A percentile compares a stretch with the other conserved stretches of the same genome.
These are phyloP conservation scores for Toxotes chatareus DNA, from an alignment of 2,113 vertebrate genomes.

Conservation along the genomic window DNA sequence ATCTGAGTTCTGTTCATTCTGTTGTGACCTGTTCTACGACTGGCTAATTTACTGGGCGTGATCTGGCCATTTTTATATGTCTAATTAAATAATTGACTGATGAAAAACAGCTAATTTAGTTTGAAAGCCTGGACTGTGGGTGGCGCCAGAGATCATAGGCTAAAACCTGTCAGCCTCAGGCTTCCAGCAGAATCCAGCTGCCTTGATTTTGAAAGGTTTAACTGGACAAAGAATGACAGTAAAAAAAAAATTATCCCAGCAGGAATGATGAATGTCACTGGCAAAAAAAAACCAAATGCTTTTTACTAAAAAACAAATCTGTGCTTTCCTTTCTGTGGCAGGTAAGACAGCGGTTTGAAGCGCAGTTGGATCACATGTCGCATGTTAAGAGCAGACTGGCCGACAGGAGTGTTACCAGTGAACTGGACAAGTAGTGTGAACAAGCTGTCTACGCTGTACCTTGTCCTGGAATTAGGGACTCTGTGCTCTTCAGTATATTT, in stretches of 20 bases:
- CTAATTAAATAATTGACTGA: background rate
- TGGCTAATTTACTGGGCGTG: background rate
- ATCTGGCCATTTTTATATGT: background rate
- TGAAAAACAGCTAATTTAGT: background rate
- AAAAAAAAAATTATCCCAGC: background rate
- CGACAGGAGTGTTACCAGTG: background rate
- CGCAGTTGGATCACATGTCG: slow-evolving; percentile 20
- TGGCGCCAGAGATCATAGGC: background rate
- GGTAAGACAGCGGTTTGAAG: slow-evolving; percentile 47
- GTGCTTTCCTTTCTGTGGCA: slow-evolving; percentile 19
- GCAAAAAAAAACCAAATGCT: too few relatives aligned
- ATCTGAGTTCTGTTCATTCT: background rate
- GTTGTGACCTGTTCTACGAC: background rate
- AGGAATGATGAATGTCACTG: background rate
- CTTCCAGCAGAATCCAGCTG: background rate
- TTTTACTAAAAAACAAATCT: background rate
- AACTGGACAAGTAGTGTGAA: background rate
- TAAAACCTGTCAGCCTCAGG: background rate
- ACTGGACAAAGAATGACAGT: background rate
- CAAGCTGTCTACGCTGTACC: too few relatives aligned
- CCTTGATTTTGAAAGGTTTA: background rate
- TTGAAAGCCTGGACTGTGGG: background rate
- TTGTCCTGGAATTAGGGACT: background rate
- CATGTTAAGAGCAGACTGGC: slow-evolving; percentile 24
- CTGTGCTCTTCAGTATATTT: background rate